Evolutionary conservation across 1,140 invertebrate genomes (phyloP), one percentile per base, ranked within the genome.

Genomic region (Anastrepha obliqua): DNA sequence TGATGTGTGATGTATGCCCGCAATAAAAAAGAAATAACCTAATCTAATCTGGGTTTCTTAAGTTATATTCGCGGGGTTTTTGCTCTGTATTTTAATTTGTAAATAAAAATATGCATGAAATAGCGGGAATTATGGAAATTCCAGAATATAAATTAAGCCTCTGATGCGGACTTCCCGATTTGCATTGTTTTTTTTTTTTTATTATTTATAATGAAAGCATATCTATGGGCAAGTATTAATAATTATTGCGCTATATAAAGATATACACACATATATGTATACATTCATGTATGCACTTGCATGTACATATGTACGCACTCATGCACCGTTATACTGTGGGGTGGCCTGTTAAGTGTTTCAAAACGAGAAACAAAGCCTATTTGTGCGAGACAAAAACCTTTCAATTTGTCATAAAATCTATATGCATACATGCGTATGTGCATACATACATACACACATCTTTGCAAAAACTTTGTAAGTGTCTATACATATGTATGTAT

Each of bases 341-440:
- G 15, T 62, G 42, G 67, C 3, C 13, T 74, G 67, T 17, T 47
- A 39, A 42, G 64, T 67, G 15, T 74, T 47, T 0, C 44, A 39
- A 47, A 13, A 4, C 39, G 9, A 44, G 67, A 39, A 44, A 74
- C 7, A 74, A 47, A 74, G 44, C 1, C 67, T 39, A 13, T 42
- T 29, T 15, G 17, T 47, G 67, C 67, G 39, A 74, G 39, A 74
- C 15, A 47, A 74, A 67, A 74, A 74, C 67, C 67, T 74, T 74
- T 74, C 67, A 74, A 74, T 47, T 74, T 74, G 67, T 74, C 17
- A 17, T 17, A 44, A n/a, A 67, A 39, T n/a, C 55, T 58, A 65
- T 8, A n/a, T 64, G n/a, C 62, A 65, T 6, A 65, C n/a, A 20
- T n/a, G 29, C 20, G 29, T 65, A 7, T 8, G 17, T 64, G 20